Conservation (phyloP, 2,888 invertebrate genomes). For the Erannis defoliaria region DNA sequence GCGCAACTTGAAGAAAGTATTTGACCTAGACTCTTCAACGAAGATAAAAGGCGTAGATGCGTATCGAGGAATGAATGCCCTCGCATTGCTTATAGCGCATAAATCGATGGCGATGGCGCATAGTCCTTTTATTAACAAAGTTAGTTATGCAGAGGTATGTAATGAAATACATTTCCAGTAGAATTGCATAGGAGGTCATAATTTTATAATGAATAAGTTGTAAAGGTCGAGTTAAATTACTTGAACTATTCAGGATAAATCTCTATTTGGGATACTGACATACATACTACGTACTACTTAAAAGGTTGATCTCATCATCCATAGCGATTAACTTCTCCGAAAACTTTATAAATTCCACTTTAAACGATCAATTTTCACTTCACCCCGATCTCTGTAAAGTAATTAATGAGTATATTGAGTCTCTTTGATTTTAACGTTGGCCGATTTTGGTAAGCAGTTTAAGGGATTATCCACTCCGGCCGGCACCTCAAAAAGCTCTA, state of each 20-base stretch:
- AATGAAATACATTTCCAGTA: no score
- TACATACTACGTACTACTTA: not conserved
- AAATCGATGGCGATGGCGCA: slow-evolving; percentile 87
- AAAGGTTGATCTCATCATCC: slow-evolving; percentile 34
- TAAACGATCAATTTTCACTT: slow-evolving; percentile 39
- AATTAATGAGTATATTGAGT: slow-evolving; percentile 47
- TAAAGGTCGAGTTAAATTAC: not conserved
- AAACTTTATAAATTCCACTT: slow-evolving; percentile 44
- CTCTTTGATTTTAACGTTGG: slow-evolving; percentile 45
- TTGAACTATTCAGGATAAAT: slow-evolving; percentile 9
- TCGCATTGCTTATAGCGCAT: slow-evolving; percentile 85
- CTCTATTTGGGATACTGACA: slow-evolving; percentile 1
- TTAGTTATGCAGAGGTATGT: slow-evolving; percentile 81
- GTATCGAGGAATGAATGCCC: slow-evolving; percentile 83
- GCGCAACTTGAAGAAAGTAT: slow-evolving; percentile 77
- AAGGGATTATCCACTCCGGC: slow-evolving; percentile 43
- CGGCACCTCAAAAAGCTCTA: slow-evolving; percentile 36
- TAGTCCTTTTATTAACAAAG: slow-evolving; percentile 86
- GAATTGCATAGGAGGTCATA: no score
- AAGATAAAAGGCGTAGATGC: slow-evolving; percentile 84
- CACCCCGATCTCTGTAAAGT: slow-evolving; percentile 42
- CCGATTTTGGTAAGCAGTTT: slow-evolving; percentile 44
- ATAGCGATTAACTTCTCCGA: slow-evolving; percentile 39
- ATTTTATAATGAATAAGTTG: not conserved
- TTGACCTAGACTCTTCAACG: slow-evolving; percentile 71